Conservation (phyloP, 1,140 invertebrate species). For the Phocides pigmalion region DNA sequence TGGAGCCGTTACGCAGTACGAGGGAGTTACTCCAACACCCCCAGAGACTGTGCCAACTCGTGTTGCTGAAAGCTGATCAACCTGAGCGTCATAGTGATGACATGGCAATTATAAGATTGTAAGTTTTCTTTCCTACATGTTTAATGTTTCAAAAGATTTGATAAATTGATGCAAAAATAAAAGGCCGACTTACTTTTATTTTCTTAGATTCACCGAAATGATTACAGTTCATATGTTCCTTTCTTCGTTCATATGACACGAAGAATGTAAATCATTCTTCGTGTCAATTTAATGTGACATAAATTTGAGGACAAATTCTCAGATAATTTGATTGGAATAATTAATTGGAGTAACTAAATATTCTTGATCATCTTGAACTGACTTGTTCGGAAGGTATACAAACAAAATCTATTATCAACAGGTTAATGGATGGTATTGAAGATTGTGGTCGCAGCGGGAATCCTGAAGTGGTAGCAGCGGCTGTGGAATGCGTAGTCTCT, state of each 20-base stretch:
- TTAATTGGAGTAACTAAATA: no score
- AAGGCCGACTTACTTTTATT: no score
- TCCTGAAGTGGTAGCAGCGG: constrained; percentile 89
- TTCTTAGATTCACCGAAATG: no score
- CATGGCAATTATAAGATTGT: constrained; percentile 95
- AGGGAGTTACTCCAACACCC: constrained; percentile 90
- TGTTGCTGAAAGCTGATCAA: constrained; percentile 87
- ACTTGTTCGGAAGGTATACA: no score
- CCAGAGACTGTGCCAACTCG: constrained; percentile 88
- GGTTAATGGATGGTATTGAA: constrained; percentile 95
- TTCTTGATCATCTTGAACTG: no score
- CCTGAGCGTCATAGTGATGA: constrained; percentile 93
- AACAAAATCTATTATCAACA: constrained; percentile 67
- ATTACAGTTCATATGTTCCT: no score
- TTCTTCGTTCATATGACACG: no score
- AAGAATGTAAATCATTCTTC: no score
- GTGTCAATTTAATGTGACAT: no score
- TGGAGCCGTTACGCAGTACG: constrained; percentile 93
- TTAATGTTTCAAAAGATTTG: not conserved
- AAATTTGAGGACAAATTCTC: no score
- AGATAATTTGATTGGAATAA: no score
- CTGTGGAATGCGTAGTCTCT: constrained; percentile 93
- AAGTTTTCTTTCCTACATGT: constrained; percentile 72
- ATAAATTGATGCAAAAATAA: no score
- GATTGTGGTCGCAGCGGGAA: constrained; percentile 89